These are phyloP conservation scores for Rotaria macrura DNA, from an alignment of 2,888 invertebrate genomes.

Conservation along the genomic window DNA sequence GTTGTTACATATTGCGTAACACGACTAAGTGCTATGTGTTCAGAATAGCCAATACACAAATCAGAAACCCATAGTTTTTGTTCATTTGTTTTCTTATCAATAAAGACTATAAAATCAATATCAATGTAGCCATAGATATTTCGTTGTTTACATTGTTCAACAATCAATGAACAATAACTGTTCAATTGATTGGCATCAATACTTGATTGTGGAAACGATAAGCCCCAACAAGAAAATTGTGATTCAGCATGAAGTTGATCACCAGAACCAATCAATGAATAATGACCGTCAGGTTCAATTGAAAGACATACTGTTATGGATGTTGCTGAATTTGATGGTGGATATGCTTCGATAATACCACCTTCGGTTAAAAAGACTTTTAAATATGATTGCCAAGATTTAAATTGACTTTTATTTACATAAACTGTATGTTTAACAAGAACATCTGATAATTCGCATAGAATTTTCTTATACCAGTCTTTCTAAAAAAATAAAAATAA, in stretches of 20 bases:
- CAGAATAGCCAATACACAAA: slow-evolving; percentile 45
- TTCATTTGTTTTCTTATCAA: slow-evolving; percentile 43
- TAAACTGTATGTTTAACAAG: slow-evolving; percentile 40
- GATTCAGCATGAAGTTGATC: slow-evolving; percentile 49
- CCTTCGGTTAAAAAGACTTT: slow-evolving; percentile 38
- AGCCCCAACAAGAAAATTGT: slow-evolving; percentile 45
- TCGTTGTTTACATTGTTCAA: slow-evolving; percentile 44
- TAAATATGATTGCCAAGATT: slow-evolving; percentile 7
- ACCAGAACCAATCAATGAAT: slow-evolving; percentile 42
- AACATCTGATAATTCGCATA: slow-evolving; percentile 44
- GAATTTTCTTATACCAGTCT: slow-evolving; percentile 46
- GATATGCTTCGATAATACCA: slow-evolving; percentile 49
- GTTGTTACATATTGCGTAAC: slow-evolving; percentile 45
- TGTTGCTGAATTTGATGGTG: slow-evolving; percentile 48
- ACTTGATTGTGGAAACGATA: slow-evolving; percentile 48
- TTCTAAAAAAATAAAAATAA: slow-evolving; percentile 40
- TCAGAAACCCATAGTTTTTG: slow-evolving; percentile 48
- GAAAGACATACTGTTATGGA: slow-evolving; percentile 46
- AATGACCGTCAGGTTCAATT: slow-evolving; percentile 45
- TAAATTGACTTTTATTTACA: slow-evolving; percentile 36
- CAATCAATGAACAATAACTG: slow-evolving; percentile 41
- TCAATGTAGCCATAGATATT: slow-evolving; percentile 47
- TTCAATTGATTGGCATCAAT: slow-evolving; percentile 45
- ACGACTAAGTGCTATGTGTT: slow-evolving; percentile 44
- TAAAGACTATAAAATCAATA: slow-evolving; percentile 49